Conservation (phyloP, 2,888 invertebrate genomes). For the Syritta pipiens region DNA sequence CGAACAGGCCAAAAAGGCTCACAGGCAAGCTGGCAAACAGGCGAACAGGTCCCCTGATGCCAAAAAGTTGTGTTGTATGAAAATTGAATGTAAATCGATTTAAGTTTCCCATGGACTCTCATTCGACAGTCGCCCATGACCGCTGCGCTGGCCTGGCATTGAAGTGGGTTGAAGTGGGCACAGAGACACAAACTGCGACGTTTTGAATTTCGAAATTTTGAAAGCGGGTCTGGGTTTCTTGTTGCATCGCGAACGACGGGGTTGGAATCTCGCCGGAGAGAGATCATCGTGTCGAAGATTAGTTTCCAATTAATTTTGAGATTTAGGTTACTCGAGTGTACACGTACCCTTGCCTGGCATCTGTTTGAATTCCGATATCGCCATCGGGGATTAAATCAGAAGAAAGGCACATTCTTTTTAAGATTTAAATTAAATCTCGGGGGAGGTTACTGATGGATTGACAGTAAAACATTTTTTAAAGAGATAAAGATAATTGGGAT, state of each 20-base stretch:
- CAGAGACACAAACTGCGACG: too few species aligned
- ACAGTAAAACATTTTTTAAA: too few species aligned
- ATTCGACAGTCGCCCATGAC: background rate
- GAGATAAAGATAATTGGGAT: too few species aligned
- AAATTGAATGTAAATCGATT: slow-evolving; percentile 33
- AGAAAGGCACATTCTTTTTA: too few species aligned
- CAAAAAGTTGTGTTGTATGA: slow-evolving; percentile 6
- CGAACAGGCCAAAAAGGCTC: too few species aligned
- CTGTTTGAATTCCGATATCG: background rate
- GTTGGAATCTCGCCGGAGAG: too few species aligned
- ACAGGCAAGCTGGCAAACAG: slow-evolving; percentile 5
- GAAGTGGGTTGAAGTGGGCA: background rate
- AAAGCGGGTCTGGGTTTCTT: too few species aligned
- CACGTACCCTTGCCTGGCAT: background rate
- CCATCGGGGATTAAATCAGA: too few species aligned
- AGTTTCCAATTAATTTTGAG: slow-evolving; percentile 19
- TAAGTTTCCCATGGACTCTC: slow-evolving; percentile 13
- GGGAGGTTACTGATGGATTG: too few species aligned
- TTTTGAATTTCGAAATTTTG: too few species aligned
- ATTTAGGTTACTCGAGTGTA: background rate
- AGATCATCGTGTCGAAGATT: slow-evolving; percentile 4
- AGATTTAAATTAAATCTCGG: too few species aligned
- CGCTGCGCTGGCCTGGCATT: background rate
- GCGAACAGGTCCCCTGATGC: slow-evolving; percentile 4
- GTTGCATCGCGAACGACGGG: too few species aligned